Evolutionary conservation across 2,888 invertebrate species (phyloP), one percentile per base, ranked within the genome.

Genomic region (Drosophila mettleri): DNA sequence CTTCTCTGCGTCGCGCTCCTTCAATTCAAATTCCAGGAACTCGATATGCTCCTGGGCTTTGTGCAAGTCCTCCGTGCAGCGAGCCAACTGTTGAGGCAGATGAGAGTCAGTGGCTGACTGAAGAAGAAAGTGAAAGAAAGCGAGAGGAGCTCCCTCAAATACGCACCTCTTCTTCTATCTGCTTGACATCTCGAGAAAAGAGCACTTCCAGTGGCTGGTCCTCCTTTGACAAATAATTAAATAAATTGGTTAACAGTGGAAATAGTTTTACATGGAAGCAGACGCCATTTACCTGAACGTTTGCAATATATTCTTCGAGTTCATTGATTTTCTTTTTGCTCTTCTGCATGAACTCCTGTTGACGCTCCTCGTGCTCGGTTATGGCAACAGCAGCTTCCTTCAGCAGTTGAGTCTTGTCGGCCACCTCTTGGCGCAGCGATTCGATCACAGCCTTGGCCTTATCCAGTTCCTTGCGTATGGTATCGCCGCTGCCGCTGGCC

Each of bases 331-430:
- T 43, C 2, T 33, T 9, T 2, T 34, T 33, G 1, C 18, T 54
- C 18, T 14, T 18, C 0, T 10, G 5, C 0, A 43, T 1, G 14
- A 43, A 27, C 6, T 43, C 24, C 24, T 43, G 33, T 27, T 54
- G 24, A 5, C 16, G 20, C 0, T 43, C 54, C 18, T 54, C 54
- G 24, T 43, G 43, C 9, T 54, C 54, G 16, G 54, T 8, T 14
- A 54, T 54, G 0, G 54, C 54, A 0, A 14, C 33, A 2, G 54
- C 54, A 0, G 54, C 33, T 0, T 54, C 54, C 43, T 24, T 43
- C 3, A 54, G n/a, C 16, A 54, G 43, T 2, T 43, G 6, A 7
- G 54, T 54, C 24, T 54, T 54, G 0, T 54, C 54, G 5, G 9
- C 16, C 0, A 54, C 9, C 5, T 54, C 54, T 1, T 14, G 0